Percentiles rank a stretch among this genome's conserved stretches.
These are phyloP conservation scores for Pteria penguin DNA, from an alignment of 2,888 invertebrate species.

Conservation along the genomic window DNA sequence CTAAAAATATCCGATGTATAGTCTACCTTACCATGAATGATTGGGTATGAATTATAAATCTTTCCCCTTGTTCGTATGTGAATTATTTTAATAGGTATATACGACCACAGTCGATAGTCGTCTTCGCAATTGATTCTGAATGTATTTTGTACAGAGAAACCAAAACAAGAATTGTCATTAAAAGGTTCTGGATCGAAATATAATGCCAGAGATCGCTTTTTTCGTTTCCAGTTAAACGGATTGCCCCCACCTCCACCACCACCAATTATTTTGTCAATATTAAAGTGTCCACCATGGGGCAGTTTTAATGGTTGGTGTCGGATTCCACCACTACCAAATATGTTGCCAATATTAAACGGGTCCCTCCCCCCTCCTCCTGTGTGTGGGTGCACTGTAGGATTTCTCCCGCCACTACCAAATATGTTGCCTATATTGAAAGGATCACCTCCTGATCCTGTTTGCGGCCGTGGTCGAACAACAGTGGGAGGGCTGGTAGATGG, in stretches of 20 bases:
- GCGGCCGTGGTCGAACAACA: too few species aligned
- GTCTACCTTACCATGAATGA: background rate
- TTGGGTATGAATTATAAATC: background rate
- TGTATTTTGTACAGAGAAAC: background rate
- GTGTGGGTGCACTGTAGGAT: too few species aligned
- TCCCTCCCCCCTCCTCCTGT: too few species aligned
- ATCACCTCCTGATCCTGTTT: too few species aligned
- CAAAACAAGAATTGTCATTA: too few species aligned
- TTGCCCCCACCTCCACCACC: too few species aligned
- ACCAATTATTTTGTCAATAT: too few species aligned
- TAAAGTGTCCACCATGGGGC: too few species aligned
- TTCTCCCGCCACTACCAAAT: too few species aligned
- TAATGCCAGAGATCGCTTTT: background rate
- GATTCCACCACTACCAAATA: too few species aligned
- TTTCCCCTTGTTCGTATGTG: conserved; percentile 7
- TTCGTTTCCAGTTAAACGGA: background rate
- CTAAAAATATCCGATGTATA: conserved; percentile 7
- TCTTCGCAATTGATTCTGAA: conserved; percentile 3
- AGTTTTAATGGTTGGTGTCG: too few species aligned
- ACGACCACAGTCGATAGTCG: background rate
- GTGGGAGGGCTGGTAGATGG: background rate
- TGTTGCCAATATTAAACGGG: background rate
- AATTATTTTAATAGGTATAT: conserved; percentile 6
- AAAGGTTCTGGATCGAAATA: background rate
- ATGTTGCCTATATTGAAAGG: too few species aligned